Percentiles rank a stretch among this genome's conserved stretches.
These are phyloP conservation scores for Heliconius melpomene DNA, from an alignment of 1,140 invertebrate genomes.

Conservation along the genomic window DNA sequence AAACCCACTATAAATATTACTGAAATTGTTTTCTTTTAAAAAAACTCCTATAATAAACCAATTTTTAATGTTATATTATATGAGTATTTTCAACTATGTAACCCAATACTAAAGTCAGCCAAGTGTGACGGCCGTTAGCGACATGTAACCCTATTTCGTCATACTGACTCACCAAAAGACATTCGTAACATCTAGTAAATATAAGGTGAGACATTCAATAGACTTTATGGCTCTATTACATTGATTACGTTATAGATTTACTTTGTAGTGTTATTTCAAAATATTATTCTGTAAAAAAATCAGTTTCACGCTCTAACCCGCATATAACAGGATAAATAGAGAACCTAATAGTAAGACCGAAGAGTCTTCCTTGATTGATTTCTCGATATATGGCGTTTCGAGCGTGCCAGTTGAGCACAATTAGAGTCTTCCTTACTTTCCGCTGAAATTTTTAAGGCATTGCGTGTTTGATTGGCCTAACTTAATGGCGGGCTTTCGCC, in stretches of 20 bases:
- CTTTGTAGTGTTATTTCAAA: too few species aligned
- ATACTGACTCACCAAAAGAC: constrained; percentile 15
- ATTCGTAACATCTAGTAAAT: constrained; percentile 9
- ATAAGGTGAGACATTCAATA: constrained; percentile 41
- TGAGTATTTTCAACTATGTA: neutral
- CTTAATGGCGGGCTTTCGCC: too few species aligned
- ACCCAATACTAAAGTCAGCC: neutral
- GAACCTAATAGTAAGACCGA: too few species aligned
- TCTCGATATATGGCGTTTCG: too few species aligned
- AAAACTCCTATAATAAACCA: neutral
- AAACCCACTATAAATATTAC: too few species aligned
- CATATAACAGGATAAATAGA: too few species aligned
- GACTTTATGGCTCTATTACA: constrained; percentile 35
- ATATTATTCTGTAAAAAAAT: neutral
- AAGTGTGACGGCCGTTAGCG: neutral
- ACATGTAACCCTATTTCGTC: constrained; percentile 26
- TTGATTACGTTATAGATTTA: neutral
- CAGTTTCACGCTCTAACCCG: too few species aligned
- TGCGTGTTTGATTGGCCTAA: too few species aligned
- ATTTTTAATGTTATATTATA: neutral
- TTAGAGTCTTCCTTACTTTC: too few species aligned
- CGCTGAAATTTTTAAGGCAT: too few species aligned
- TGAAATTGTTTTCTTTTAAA: neutral
- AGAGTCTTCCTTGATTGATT: too few species aligned
- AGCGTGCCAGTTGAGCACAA: too few species aligned